These are phyloP conservation scores for Psettodes erumei DNA, from an alignment of 2,113 vertebrate genomes.

Conservation along the genomic window DNA sequence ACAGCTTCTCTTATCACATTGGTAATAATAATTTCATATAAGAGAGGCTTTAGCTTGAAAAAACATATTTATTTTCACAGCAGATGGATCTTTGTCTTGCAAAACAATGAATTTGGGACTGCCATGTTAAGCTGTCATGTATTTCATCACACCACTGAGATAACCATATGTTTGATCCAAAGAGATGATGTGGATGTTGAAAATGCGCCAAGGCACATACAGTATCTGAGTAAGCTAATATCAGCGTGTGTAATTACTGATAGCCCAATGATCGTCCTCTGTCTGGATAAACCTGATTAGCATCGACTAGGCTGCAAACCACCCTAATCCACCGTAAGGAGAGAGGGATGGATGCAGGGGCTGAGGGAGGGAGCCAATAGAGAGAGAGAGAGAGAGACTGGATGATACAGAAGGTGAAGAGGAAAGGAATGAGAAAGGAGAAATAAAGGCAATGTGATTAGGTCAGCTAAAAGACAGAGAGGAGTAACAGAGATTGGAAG, in stretches of 20 bases:
- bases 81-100: conserved; percentile 69
- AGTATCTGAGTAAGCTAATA: conserved; percentile 70
- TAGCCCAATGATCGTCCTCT: conserved; percentile 73
- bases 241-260: conserved; percentile 72
- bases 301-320: conserved; percentile 71
- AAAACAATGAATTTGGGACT: conserved; percentile 62
- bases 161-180: conserved; percentile 64
- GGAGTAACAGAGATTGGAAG: conserved; percentile 21
- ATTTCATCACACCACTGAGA: conserved; percentile 32
- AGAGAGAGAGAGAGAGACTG: not conserved
- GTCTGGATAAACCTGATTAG: conserved; percentile 79
- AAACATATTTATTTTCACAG: conserved; percentile 16
- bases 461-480: conserved; percentile 13
- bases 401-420: not conserved
- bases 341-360: conserved; percentile 47
- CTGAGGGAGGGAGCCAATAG: conserved; percentile 11
- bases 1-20: conserved; percentile 8
- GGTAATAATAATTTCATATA: not conserved
- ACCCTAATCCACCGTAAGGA: conserved; percentile 67
- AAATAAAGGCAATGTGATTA: conserved; percentile 8
- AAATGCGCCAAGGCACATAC: conserved; percentile 59
- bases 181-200: conserved; percentile 71
- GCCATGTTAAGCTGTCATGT: conserved; percentile 33
- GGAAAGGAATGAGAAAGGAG: not conserved
- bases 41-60: not conserved